phyloP scores from a whole-genome alignment of 64 coral and sea anemone genomes.

The Actinia equina region DNA sequence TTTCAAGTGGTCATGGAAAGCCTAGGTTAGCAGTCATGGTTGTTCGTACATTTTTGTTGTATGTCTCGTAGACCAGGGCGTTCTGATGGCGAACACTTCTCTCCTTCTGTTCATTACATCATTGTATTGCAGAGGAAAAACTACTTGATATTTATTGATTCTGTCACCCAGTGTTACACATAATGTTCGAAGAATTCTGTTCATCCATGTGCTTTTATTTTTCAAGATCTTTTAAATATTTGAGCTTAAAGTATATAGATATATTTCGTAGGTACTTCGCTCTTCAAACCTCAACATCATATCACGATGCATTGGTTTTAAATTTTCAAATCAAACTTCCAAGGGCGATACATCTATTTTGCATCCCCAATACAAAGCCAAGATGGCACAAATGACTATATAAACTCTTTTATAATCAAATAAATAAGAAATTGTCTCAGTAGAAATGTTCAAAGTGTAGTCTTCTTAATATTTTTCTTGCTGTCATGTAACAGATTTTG shows the following conservation, averaged over 20 bases:
- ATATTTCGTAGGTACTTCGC: not conserved
- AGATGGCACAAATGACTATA: not conserved
- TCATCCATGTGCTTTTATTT: not conserved
- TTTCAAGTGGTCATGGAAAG: not conserved
- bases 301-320: not conserved
- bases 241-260: not conserved
- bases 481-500: constrained; percentile 3
- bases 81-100: not conserved
- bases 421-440: not conserved
- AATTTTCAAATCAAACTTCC: not conserved
- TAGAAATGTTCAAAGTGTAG: not conserved
- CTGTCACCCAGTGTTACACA: not conserved
- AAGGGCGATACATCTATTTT: not conserved
- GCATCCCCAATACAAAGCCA: not conserved
- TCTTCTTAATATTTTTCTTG: not conserved
- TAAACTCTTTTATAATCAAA: not conserved
- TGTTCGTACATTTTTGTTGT: not conserved
- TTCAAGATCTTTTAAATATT: not conserved
- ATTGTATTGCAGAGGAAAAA: not conserved
- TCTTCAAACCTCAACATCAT: not conserved
- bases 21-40: not conserved
- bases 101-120: not conserved
- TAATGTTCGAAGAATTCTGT: not conserved
- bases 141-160: not conserved
- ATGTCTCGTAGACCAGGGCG: not conserved